Percentiles rank a stretch among this genome's conserved stretches.
These are phyloP conservation scores for Magallana gigas DNA, from an alignment of 1,140 invertebrate species.

Conservation along the genomic window DNA sequence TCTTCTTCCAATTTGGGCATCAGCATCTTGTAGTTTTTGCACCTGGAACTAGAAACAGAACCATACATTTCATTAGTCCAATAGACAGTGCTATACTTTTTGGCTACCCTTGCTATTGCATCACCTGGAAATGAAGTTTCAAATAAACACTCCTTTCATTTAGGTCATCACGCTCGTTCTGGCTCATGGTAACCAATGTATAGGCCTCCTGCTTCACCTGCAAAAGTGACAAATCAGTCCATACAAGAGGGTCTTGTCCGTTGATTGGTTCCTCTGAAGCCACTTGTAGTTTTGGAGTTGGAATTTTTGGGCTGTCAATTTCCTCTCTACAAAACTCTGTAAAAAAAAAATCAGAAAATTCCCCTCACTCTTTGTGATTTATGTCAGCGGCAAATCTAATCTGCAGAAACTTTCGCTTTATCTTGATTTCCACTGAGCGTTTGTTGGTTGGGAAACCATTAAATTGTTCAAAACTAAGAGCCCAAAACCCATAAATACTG, in stretches of 20 bases:
- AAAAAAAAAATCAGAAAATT: not conserved
- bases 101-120: not conserved
- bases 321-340: not conserved
- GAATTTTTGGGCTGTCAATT: not conserved
- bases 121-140: not conserved
- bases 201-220: not conserved
- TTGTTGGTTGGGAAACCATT: not conserved
- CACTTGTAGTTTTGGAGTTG: too few species aligned
- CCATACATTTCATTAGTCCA: slow-evolving; percentile 19
- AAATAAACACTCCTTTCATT: not conserved
- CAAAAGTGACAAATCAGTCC: not conserved
- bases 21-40: too few species aligned
- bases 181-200: not conserved
- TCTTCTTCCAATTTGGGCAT: too few species aligned
- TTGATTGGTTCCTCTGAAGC: too few species aligned
- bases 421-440: not conserved
- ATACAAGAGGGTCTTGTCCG: too few species aligned
- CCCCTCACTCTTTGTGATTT: not conserved
- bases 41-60: not conserved
- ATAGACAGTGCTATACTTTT: not conserved
- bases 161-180: not conserved
- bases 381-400: not conserved
- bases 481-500: not conserved
- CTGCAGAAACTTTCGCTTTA: not conserved
- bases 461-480: slow-evolving; percentile 29